Evolutionary conservation across 2,113 vertebrate species (phyloP), one percentile per base, ranked within the genome.

Genomic region (Indicator maculatus): DNA sequence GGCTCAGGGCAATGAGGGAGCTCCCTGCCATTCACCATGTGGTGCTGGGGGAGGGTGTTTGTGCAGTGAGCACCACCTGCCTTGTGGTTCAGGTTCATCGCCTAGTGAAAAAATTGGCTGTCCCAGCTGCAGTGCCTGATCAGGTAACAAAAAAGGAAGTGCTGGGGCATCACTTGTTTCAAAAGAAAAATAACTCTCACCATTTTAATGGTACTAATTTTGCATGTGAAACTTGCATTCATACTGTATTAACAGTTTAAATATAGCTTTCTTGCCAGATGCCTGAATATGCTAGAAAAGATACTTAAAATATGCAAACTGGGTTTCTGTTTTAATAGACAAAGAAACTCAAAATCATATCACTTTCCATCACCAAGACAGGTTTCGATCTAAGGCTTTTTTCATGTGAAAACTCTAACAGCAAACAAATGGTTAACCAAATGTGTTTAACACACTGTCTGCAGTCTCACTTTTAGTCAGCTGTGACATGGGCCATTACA

Each of bases 401-500:
- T 97, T 97, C 96, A 95, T 97, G 96, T 97, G 97, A 98, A 98
- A 97, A 94, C 95, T 82, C 38, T 31, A 83, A 95, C 91, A 96
- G 97, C 96, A 97, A 97, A 97, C 96, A 97, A 97, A 98, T 97
- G 97, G 98, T 98, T 98, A 98, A 97, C 96, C 94, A 93, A 97
- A 88, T 83, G 72, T 71, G 69, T 94, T 97, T 96, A 95, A 97
- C 91, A 67, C 95, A 89, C 90, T 96, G 91, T 67, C 76, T 90
- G n/a, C 28, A 92, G 86, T 98, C 96, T 97, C 95, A 53, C 44
- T 98, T 96, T 98, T 97, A 98, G 96, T 97, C 97, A 98, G 9
- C 86, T 75, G 79, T 84, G 92, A 95, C 83, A 97, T 17, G 88
- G 83, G 75, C 83, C 95, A 96, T 96, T 96, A 95, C 91, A 96